These are phyloP conservation scores for Ceryle rudis DNA, from an alignment of 2,797 vertebrate species.

Conservation along the genomic window DNA sequence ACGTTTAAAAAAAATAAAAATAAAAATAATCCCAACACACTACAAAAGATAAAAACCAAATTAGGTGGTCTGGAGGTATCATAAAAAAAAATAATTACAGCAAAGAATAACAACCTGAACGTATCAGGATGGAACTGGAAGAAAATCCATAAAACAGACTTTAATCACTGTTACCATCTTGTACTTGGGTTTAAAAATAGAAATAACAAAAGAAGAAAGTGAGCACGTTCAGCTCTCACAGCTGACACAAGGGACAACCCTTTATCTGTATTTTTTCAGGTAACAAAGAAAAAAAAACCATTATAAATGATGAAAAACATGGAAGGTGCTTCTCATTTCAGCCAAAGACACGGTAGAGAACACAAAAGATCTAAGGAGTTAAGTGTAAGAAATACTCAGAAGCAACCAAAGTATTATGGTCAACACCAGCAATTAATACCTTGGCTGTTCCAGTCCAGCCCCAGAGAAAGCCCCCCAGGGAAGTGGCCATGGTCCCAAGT, in stretches of 20 bases:
- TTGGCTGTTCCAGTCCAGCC: neutral
- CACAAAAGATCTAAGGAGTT: neutral
- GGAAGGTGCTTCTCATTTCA: neutral
- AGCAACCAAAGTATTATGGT: neutral
- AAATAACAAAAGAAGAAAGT: neutral
- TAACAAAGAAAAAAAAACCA: neutral
- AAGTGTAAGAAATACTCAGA: neutral
- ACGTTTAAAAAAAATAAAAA: neutral
- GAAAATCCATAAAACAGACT: neutral
- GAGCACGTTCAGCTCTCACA: neutral
- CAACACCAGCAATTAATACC: neutral
- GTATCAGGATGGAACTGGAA: neutral
- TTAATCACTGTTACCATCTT: neutral
- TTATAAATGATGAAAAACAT: neutral
- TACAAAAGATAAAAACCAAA: neutral
- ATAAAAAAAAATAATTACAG: constrained; percentile 7
- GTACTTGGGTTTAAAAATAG: neutral
- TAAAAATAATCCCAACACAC: neutral
- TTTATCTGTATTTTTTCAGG: neutral
- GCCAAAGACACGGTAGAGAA: neutral
- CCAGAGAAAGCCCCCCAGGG: neutral
- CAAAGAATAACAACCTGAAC: neutral
- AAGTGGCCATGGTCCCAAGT: neutral
- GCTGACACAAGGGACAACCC: neutral
- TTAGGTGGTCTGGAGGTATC: neutral